A percentile compares a stretch with the other conserved stretches of the same genome.
Conservation (phyloP, 2,113 vertebrate species). For the Prolemur simus region DNA sequence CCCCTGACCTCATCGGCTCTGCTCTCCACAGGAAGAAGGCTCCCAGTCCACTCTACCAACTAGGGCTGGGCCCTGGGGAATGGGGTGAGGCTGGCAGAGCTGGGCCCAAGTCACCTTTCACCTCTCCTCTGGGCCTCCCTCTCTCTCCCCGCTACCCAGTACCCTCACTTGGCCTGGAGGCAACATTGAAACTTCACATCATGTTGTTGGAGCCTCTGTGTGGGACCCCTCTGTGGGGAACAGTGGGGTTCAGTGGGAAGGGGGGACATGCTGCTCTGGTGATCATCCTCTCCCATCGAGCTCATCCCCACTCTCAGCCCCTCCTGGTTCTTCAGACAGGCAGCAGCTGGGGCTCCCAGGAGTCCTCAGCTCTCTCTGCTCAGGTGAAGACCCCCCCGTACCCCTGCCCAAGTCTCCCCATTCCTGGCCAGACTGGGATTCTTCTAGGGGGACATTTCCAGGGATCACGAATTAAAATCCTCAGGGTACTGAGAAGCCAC, state of each 20-base stretch:
- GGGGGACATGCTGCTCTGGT: not conserved
- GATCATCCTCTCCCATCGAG: not conserved
- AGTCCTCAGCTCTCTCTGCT: not conserved
- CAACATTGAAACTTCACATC: not conserved
- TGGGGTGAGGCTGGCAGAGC: not conserved
- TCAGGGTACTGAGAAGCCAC: not conserved
- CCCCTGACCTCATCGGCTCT: not conserved
- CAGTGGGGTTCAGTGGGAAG: not conserved
- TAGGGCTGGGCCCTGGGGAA: not conserved
- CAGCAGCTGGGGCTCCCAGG: not conserved
- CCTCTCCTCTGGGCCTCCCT: not conserved
- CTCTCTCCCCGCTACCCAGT: not conserved
- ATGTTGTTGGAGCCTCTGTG: not conserved
- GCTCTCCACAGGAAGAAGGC: not conserved
- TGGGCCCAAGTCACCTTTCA: not conserved
- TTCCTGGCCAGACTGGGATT: not conserved
- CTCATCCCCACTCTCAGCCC: not conserved
- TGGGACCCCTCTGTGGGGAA: not conserved
- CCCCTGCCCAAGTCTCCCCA: too few relatives aligned
- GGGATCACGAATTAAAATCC: not conserved
- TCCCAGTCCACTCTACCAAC: not conserved
- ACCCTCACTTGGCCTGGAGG: not conserved
- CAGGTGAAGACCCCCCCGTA: not conserved
- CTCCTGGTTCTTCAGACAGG: not conserved
- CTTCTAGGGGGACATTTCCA: slow-evolving; percentile 1